Evolutionary conservation across 1,140 invertebrate genomes (phyloP), one percentile per base, ranked within the genome.

Genomic region (Pectinophora gossypiella): DNA sequence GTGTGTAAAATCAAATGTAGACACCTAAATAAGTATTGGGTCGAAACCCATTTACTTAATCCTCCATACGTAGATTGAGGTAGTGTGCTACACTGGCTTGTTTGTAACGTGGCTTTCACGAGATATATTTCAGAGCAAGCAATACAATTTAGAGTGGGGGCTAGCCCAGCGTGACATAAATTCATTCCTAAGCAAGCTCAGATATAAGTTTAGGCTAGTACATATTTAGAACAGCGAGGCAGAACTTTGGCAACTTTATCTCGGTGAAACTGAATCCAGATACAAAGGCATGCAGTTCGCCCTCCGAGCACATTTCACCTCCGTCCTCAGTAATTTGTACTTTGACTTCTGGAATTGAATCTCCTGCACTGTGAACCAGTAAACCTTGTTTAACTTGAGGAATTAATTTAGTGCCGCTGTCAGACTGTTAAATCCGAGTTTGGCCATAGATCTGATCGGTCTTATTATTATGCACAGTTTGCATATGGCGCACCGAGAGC

Each of bases 1-100:
- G 70, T 76, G 68, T 69, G 67, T 73, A 68, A 75, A 81, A 76
- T 76, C 64, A 72, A 76, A 75, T 63, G 66, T 65, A 74, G 61
- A 69, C 64, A 69, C 51, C 58, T 71, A 72, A 75, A 64, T 68
- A 74, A 64, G 56, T 66, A 65, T 59, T 57, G 56, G 62, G 66
- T n/a, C 27, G 27, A n/a, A 32, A 66, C 56, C 62, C 66, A 69
- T 72, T 69, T 56, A 54, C 55, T 51, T 61, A 66, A 59, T 59
- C 53, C 57, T 53, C 46, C 50, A 49, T n/a, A n/a, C n/a, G n/a
- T n/a, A n/a, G n/a, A n/a, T n/a, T n/a, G n/a, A n/a, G n/a, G n/a
- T n/a, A n/a, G n/a, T n/a, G n/a, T n/a, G n/a, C n/a, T n/a, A n/a
- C n/a, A n/a, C n/a, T n/a, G n/a, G n/a, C n/a, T n/a, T n/a, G n/a